Evolutionary conservation across 1,140 invertebrate genomes (phyloP), one percentile per base, ranked within the genome.

Genomic region (Lepidurus packardi): DNA sequence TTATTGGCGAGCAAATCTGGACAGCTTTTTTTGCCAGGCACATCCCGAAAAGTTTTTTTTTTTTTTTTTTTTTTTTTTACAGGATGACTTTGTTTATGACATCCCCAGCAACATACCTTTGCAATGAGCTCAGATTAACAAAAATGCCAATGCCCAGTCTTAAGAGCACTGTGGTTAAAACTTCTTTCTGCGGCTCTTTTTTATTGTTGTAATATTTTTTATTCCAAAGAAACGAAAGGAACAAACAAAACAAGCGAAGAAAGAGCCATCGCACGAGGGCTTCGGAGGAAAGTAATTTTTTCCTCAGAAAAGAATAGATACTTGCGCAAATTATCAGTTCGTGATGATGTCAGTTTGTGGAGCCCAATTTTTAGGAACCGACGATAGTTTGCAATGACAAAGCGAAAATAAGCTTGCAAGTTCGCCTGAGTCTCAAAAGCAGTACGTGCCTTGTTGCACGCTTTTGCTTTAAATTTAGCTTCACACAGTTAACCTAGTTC

Each of bases 61-160:
- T 34, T 1, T 34, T 25, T 25, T 25, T 34, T 34, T 34, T 34
- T 34, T 16, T 65, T 65, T 65, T 65, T 65, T 65, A n/a, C 53
- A 65, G 16, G 53, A 13, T 65, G 53, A 65, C 53, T 65, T 65
- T 21, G 53, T 65, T 65, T 65, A 65, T 65, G 53, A n/a, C 53
- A 34, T 65, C 53, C 0, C 53, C 10, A 21, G 45, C 53, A 65
- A 16, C 53, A 65, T 65, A 65, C 53, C 53, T 65, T 65, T 16
- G 53, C 53, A 65, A 65, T 65, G 53, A 65, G 53, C 53, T 65
- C 53, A 65, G 53, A 13, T n/a, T 7, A 65, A 21, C 53, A 65
- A 65, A 65, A 65, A 65, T 9, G 13, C 53, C 53, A 13, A 65
- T 65, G 13, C 53, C 21, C 53, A 65, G 53, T 65, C 53, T 65